Conservation (phyloP, 2,888 invertebrate genomes). For the Limnephilus auricula region DNA sequence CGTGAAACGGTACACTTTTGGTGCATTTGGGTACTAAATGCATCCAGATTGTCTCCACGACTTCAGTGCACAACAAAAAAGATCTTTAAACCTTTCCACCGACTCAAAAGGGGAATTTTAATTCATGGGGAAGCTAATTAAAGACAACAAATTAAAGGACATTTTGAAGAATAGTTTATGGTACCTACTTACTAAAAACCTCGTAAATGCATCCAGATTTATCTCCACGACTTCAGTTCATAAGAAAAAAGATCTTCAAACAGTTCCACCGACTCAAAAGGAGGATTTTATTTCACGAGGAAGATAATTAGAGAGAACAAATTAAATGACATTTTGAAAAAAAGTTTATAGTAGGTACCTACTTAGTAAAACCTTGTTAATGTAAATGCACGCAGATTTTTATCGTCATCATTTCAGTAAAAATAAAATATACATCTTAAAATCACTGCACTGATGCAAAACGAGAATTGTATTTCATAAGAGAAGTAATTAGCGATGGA, state of each 20-base stretch:
- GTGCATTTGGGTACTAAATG: neutral
- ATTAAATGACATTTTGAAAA: neutral
- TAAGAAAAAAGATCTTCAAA: neutral
- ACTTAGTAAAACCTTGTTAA: neutral
- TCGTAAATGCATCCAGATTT: neutral
- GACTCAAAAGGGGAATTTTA: neutral
- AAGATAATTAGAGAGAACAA: neutral
- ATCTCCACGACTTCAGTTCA: neutral
- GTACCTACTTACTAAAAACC: neutral
- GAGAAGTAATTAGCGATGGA: too few relatives aligned
- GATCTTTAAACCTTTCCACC: neutral
- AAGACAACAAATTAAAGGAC: neutral
- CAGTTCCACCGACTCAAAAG: neutral
- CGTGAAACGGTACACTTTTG: neutral
- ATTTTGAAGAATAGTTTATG: neutral
- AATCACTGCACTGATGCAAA: too few relatives aligned
- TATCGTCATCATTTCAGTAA: too few relatives aligned
- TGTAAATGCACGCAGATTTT: too few relatives aligned
- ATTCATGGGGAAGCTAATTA: neutral
- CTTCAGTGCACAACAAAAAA: neutral
- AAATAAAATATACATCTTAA: too few relatives aligned
- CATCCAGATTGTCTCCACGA: neutral
- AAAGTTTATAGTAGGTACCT: too few relatives aligned
- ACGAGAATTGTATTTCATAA: too few relatives aligned
- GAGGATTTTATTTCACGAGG: neutral